Base-by-base conservation (phyloP, 2,888 invertebrate species). In the Cheilosia pagana region DNA sequence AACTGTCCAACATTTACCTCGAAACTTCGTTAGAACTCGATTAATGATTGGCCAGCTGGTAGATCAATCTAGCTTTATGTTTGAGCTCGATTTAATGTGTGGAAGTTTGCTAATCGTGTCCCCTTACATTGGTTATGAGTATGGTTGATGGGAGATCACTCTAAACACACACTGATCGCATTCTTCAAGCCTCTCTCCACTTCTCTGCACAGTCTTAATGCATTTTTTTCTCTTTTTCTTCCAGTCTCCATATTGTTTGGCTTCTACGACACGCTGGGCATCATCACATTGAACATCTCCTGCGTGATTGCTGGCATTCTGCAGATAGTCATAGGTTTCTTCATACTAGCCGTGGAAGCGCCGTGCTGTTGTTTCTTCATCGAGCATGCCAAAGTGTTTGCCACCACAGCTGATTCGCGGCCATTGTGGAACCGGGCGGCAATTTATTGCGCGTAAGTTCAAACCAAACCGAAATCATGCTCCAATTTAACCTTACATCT, bases 281-380 rank as follows among this genome's bases (percentile, higher is more conserved):
- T 97, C 87, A 89, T 96, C 41, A 87, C 94, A 0, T 93, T 94
- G 45, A 91, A 94, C 87, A 93, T 96, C 53, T 83, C 89, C 50
- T 96, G 96, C 91, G 93, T 97, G 75, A 92, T 97, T 59, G 94
- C 95, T 65, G 97, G 97, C 85, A 94, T 97, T 89, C 95, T 96
- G 94, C 96, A 97, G 93, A 96, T 98, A 95, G 89, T 98, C 86
- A 95, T 96, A 85, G 99, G 98, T 48, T 98, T 99, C 92, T 90
- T 97, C 85, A 95, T 97, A 82, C 94, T 98, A 88, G 95, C 96
- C 53, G 94, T 98, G 89, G 99, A 99, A 93, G 98, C 99, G 48
- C 99, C 99, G 0, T 99, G 97, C 92, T 99, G 98, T 93, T 99
- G 98, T 92, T 94, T 98, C 93, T 99, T 98, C 93, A 94, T 99